Base-by-base conservation (phyloP, 1,140 invertebrate species). In the Penaeus indicus region DNA sequence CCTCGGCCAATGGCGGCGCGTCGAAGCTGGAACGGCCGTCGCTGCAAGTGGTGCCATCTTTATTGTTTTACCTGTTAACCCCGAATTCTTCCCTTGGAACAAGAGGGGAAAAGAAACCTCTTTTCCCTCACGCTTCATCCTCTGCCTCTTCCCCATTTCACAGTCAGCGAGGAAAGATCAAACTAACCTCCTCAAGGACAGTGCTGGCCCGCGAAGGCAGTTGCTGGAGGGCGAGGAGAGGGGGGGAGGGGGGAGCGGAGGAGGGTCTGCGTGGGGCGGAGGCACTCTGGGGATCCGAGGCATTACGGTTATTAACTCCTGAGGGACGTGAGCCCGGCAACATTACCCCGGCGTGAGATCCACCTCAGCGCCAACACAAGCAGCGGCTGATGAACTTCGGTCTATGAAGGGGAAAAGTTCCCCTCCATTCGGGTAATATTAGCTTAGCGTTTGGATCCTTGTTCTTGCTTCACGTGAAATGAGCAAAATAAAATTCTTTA, bases 11-110 rank as follows among this genome's bases (percentile, higher is more conserved):
- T 85, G 16, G 22, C 16, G 42, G 13, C 42, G 16, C 25, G 13
- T 10, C 38, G 19, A 13, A 64, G 83, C 83, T 80, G 54, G 80
- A 75, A 83, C 25, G n/a, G 13, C 42, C 25, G 13, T 77, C 64
- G n/a, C 79, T 69, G 60, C 47, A 83, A 75, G 69, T 88, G 86
- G 79, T 86, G 85, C 77, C 79, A 86, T 80, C 85, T 81, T 69
- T 69, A 42, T 63, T 67, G n/a, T 54, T 54, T 54, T 54, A 54
- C 54, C 54, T 54, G 54, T 54, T 54, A 54, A 22, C 54, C 27
- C 27, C 25, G 72, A 32, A 25, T 63, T 63, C 54, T n/a, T 63
- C 21, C 25, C 2, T 16, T 0, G 25, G 72, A 32, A 19, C 27
- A 75, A 75, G 42, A 16, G 27, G n/a, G 8, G 72, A 75, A 19